Percentiles rank a stretch among this genome's conserved stretches.
Evolutionary conservation across 2,113 vertebrate genomes (phyloP).

Genomic region (Eolophus roseicapilla): DNA sequence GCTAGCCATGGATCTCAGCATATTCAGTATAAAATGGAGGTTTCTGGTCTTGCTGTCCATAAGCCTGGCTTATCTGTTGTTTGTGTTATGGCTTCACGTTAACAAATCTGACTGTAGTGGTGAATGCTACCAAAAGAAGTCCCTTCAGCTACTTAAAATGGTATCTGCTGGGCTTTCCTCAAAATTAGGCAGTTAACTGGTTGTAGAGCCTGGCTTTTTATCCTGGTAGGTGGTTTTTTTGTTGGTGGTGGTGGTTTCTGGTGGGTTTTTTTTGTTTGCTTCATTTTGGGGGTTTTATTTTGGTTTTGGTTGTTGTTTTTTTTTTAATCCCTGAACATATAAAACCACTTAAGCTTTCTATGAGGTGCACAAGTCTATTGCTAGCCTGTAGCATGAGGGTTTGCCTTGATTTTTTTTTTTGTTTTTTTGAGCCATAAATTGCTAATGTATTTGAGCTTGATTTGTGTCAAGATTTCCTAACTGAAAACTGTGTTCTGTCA

Average conservation of each 20-base stretch:
- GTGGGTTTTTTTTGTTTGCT: background rate
- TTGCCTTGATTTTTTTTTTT: background rate
- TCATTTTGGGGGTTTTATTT: background rate
- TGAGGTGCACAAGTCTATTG: background rate
- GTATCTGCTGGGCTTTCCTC: rapidly evolving
- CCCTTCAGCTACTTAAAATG: background rate
- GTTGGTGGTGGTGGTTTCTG: too few relatives aligned
- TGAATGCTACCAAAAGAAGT: background rate
- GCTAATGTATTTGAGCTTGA: background rate
- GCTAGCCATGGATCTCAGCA: background rate
- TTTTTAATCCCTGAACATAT: background rate
- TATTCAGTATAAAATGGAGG: background rate
- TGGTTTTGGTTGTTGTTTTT: background rate
- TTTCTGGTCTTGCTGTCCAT: background rate
- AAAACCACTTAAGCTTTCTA: background rate
- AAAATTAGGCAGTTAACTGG: background rate
- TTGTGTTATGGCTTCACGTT: background rate
- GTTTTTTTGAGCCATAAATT: background rate
- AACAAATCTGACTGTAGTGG: background rate
- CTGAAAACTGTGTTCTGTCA: background rate
- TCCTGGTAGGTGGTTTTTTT: background rate
- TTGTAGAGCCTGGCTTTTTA: background rate
- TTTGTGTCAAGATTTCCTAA: background rate
- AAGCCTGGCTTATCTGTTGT: background rate
- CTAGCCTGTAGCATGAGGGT: background rate